phyloP scores from a whole-genome alignment of 1,140 invertebrate species.

The Drosophila baimaii region DNA sequence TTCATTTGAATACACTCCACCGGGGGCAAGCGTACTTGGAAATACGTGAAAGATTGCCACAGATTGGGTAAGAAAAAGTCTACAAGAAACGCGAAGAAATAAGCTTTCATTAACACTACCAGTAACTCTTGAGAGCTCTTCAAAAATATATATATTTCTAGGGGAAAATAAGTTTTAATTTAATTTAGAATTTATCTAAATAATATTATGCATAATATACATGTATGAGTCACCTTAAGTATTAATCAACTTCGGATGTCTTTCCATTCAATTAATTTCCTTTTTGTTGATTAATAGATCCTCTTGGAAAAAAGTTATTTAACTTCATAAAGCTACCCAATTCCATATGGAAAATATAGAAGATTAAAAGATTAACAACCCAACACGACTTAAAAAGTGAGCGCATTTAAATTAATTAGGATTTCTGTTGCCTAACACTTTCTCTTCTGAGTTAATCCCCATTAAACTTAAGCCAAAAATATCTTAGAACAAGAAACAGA shows the following conservation, averaged over 20 bases:
- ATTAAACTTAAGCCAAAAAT: neutral
- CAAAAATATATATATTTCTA: neutral
- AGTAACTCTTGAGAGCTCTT: neutral
- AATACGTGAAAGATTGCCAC: constrained; percentile 8
- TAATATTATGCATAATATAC: too few relatives aligned
- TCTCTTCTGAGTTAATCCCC: constrained; percentile 6
- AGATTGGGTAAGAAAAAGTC: constrained; percentile 9
- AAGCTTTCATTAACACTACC: neutral
- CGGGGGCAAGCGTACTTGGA: constrained; percentile 9
- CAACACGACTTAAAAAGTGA: neutral
- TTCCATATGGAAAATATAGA: neutral
- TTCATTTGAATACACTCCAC: constrained; percentile 37
- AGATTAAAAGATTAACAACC: neutral
- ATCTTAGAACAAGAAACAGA: constrained; percentile 1
- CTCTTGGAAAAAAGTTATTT: neutral
- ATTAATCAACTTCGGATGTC: too few relatives aligned
- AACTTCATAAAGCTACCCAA: neutral
- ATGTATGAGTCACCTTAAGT: too few relatives aligned
- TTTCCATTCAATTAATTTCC: neutral
- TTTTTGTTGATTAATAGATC: neutral
- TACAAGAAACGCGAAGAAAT: neutral
- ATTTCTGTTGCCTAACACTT: constrained; percentile 1
- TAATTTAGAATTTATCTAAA: neutral
- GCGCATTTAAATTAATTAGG: neutral
- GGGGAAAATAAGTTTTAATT: too few relatives aligned